phyloP scores from a whole-genome alignment of 2,113 vertebrate genomes.

The Tamias sibiricus region DNA sequence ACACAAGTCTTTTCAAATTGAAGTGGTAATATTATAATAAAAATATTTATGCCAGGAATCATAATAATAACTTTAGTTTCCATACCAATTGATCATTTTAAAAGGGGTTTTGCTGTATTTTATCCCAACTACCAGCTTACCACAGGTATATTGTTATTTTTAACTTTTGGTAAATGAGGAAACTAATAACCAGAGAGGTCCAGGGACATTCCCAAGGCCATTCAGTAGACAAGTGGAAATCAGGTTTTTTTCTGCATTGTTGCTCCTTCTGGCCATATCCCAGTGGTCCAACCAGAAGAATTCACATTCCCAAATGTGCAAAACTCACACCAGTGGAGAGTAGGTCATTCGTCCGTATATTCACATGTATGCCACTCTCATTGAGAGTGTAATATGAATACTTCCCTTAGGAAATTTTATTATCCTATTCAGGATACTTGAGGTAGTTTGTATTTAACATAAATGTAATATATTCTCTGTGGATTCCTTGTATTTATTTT shows the following conservation, averaged over 20 bases:
- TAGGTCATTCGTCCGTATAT: rapidly evolving
- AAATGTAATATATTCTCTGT: neutral
- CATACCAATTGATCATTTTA: neutral
- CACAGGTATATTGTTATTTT: neutral
- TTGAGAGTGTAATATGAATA: neutral
- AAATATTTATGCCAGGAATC: neutral
- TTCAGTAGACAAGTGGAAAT: neutral
- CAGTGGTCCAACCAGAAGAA: too few species aligned
- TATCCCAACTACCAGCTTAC: neutral
- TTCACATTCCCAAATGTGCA: neutral
- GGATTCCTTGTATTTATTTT: neutral
- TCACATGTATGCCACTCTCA: neutral
- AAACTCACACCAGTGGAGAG: neutral
- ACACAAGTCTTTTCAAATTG: neutral
- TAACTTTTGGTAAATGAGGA: neutral
- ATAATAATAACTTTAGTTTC: neutral
- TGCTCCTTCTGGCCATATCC: neutral
- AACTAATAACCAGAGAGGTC: neutral
- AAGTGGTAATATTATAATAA: neutral
- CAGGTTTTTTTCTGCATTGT: neutral
- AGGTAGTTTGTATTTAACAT: neutral
- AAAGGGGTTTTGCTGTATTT: neutral
- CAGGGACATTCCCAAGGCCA: neutral
- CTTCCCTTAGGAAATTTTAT: neutral
- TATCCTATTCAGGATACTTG: neutral